These are phyloP conservation scores for Colostygia pectinataria DNA, from an alignment of 2,888 invertebrate species.

Conservation along the genomic window DNA sequence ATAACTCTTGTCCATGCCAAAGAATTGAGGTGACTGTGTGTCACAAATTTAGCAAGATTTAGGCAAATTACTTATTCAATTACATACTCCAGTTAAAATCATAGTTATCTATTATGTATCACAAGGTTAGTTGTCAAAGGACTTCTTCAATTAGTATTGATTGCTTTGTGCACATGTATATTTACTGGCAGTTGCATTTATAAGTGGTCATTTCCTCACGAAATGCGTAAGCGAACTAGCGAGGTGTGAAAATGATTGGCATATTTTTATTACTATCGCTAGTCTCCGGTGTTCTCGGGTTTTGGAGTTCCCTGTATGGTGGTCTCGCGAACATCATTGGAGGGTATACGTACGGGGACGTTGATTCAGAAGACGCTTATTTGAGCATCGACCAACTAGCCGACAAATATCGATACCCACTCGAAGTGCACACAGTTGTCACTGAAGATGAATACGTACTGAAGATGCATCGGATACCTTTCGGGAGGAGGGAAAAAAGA, in stretches of 20 bases:
- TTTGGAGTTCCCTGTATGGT: slow-evolving; percentile 29
- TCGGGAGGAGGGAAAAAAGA: slow-evolving; percentile 27
- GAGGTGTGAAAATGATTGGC: slow-evolving; percentile 26
- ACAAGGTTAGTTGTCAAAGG: slow-evolving; percentile 17
- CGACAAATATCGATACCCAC: slow-evolving; percentile 49
- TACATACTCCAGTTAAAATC: slow-evolving; percentile 12
- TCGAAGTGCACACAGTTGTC: slow-evolving; percentile 55
- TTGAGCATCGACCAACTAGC: slow-evolving; percentile 52
- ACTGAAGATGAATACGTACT: slow-evolving; percentile 65
- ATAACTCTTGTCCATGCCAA: too few relatives aligned
- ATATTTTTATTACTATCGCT: slow-evolving; percentile 19
- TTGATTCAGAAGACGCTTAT: slow-evolving; percentile 46
- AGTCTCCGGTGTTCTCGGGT: slow-evolving; percentile 20
- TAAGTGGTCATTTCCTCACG: slow-evolving; percentile 5
- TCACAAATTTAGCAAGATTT: background rate
- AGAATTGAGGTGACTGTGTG: too few relatives aligned
- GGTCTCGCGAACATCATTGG: slow-evolving; percentile 21
- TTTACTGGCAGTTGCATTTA: background rate
- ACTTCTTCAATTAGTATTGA: slow-evolving; percentile 1
- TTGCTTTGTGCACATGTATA: slow-evolving; percentile 2
- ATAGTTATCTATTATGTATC: background rate
- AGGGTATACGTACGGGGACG: background rate
- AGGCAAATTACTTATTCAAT: slow-evolving; percentile 12
- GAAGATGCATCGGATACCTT: slow-evolving; percentile 56
- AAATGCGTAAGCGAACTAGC: slow-evolving; percentile 2